These are phyloP conservation scores for Cydia strobilella DNA, from an alignment of 1,140 invertebrate genomes.

Conservation along the genomic window DNA sequence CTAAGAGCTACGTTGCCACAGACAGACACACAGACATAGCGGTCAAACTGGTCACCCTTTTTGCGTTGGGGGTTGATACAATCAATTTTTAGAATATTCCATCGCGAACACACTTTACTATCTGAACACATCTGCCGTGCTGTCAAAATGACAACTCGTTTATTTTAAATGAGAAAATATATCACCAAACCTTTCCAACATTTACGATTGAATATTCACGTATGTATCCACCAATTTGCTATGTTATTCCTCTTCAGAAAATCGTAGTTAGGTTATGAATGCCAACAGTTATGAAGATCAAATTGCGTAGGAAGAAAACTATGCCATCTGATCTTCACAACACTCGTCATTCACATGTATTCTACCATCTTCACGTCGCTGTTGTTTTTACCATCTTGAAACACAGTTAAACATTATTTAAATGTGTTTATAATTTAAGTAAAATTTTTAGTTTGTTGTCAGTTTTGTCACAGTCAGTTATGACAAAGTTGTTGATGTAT, in stretches of 20 bases:
- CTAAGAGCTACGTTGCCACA: too few relatives aligned
- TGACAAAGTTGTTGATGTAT: slow-evolving; percentile 26
- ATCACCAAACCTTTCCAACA: slow-evolving; percentile 6
- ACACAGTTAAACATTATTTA: neutral
- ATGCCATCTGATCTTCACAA: slow-evolving; percentile 21
- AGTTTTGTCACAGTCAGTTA: slow-evolving; percentile 6
- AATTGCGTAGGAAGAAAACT: slow-evolving; percentile 18
- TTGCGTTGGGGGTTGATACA: too few relatives aligned
- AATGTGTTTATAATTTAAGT: neutral
- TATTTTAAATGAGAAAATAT: neutral
- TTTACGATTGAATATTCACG: neutral
- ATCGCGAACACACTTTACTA: neutral
- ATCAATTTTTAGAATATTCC: neutral
- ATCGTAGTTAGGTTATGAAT: neutral
- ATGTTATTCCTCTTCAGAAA: neutral
- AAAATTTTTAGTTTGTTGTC: neutral
- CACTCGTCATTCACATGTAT: neutral
- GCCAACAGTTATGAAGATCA: slow-evolving; percentile 30
- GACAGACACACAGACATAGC: too few relatives aligned
- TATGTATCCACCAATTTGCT: neutral
- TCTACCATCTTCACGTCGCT: neutral
- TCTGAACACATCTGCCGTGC: neutral
- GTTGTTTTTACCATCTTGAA: neutral
- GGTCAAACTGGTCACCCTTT: too few relatives aligned
- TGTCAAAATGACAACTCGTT: slow-evolving; percentile 26